Evolutionary conservation across 2,888 invertebrate genomes (phyloP).

Genomic region (Sturmia bella): DNA sequence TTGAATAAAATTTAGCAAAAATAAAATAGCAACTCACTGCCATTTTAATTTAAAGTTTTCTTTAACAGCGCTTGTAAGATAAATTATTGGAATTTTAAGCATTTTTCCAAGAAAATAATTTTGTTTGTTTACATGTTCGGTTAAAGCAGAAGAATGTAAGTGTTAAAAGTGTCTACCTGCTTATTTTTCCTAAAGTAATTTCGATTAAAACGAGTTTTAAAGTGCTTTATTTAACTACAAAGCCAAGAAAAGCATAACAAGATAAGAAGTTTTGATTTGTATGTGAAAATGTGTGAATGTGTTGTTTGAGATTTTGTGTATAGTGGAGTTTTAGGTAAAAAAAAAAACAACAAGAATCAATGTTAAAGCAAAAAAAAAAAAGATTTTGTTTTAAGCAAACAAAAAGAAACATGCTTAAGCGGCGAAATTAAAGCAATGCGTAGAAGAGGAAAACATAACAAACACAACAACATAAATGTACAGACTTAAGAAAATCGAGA

Average conservation of each 20-base stretch:
- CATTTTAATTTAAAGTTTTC: conserved; percentile 30
- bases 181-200: too few relatives aligned
- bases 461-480: conserved; percentile 23
- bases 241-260: neutral
- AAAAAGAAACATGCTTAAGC: conserved; percentile 63
- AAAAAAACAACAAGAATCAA: conserved; percentile 36
- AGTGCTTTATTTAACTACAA: conserved; percentile 1
- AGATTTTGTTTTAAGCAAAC: conserved; percentile 41
- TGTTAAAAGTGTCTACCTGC: neutral
- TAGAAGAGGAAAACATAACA: conserved; percentile 42
- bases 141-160: conserved; percentile 23
- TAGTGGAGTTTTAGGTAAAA: conserved; percentile 44
- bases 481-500: conserved; percentile 8
- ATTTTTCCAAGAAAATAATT: conserved; percentile 3
- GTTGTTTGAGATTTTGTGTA: conserved; percentile 32
- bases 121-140: neutral
- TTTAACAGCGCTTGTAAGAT: neutral
- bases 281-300: neutral
- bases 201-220: conserved; percentile 21
- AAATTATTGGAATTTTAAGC: neutral
- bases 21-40: conserved; percentile 39
- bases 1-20: neutral
- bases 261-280: conserved; percentile 15
- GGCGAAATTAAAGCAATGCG: conserved; percentile 61
- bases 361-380: conserved; percentile 42